A percentile compares a stretch with the other conserved stretches of the same genome.
Evolutionary conservation across 2,113 vertebrate genomes (phyloP).

Genomic region (Python bivittatus): DNA sequence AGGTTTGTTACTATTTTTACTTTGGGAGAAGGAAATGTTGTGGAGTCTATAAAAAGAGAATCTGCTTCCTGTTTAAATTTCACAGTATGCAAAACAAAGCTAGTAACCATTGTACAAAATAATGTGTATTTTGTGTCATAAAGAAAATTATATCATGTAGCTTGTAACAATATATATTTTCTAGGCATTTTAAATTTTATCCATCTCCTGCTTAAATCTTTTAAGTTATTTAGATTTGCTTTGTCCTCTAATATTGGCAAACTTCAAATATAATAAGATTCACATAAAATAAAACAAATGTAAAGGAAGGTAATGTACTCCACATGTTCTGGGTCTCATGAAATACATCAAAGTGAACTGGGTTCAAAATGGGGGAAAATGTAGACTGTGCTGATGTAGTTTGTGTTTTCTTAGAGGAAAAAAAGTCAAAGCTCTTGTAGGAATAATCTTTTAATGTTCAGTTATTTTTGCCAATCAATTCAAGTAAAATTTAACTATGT

Average conservation of each 20-base stretch:
- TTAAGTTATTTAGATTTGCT: not conserved
- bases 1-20: not conserved
- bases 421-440: not conserved
- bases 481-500: not conserved
- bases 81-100: not conserved
- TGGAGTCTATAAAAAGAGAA: not conserved
- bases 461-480: not conserved
- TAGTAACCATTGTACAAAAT: not conserved
- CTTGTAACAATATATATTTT: not conserved
- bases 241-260: not conserved
- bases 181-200: not conserved
- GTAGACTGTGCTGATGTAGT: not conserved
- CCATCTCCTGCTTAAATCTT: not conserved
- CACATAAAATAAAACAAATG: not conserved
- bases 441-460: not conserved
- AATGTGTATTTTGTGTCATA: not conserved
- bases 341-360: not conserved
- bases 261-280: not conserved
- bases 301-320: slow-evolving; percentile 1
- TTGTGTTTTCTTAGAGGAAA: not conserved
- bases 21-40: not conserved
- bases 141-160: not conserved
- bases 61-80: not conserved
- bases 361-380: not conserved
- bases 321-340: not conserved